A percentile compares a stretch with the other conserved stretches of the same genome.
These are phyloP conservation scores for Ornithoptera alexandrae DNA, from an alignment of 2,888 invertebrate genomes.

Conservation along the genomic window DNA sequence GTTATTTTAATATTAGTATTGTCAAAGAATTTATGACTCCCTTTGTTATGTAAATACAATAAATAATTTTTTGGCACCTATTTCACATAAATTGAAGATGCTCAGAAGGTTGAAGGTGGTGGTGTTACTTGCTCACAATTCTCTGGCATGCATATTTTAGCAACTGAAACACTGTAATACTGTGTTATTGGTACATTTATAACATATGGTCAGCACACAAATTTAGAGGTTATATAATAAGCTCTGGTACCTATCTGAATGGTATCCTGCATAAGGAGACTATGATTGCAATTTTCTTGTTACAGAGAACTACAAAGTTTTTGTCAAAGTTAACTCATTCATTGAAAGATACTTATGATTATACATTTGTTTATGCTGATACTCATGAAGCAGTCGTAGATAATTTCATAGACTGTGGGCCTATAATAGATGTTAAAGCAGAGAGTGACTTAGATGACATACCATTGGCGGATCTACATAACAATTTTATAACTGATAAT, in stretches of 20 bases:
- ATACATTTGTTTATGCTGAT: constrained; percentile 27
- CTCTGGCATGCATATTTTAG: too few species aligned
- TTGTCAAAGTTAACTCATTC: constrained; percentile 40
- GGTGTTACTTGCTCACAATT: too few species aligned
- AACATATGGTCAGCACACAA: too few species aligned
- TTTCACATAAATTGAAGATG: too few species aligned
- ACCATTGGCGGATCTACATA: constrained; percentile 46
- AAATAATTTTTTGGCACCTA: too few species aligned
- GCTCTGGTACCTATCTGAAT: too few species aligned
- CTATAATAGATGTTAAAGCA: constrained; percentile 31
- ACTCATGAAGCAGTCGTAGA: constrained; percentile 33
- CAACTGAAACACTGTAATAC: too few species aligned
- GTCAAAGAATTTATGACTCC: too few species aligned
- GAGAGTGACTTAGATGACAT: constrained; percentile 49
- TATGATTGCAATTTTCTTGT: neutral
- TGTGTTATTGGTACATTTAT: too few species aligned
- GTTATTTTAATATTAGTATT: neutral
- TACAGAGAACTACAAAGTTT: constrained; percentile 32
- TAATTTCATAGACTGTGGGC: constrained; percentile 53
- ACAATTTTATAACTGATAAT: constrained; percentile 30
- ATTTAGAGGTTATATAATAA: too few species aligned
- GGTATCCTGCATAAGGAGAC: too few species aligned
- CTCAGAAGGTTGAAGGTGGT: too few species aligned
- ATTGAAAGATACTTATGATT: constrained; percentile 34
- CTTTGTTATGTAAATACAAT: neutral